phyloP scores from a whole-genome alignment of 2,888 invertebrate genomes.

The Conus canariensis region DNA sequence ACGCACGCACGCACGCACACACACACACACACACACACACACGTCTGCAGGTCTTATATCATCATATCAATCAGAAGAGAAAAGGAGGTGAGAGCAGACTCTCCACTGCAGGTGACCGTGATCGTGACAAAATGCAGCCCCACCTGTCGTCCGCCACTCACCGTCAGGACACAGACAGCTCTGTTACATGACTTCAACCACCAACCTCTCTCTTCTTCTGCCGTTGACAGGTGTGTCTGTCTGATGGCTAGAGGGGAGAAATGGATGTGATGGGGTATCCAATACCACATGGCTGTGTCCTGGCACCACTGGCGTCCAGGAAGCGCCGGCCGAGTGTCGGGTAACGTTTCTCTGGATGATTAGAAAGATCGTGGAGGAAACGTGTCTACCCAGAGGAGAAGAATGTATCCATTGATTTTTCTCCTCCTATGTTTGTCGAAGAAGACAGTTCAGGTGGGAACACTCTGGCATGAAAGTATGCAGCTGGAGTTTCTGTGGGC shows the following conservation, averaged over 20 bases:
- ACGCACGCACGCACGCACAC: not conserved
- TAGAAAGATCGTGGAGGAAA: not conserved
- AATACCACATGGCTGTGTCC: not conserved
- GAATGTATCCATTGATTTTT: not conserved
- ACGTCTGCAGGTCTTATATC: not conserved
- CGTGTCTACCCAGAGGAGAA: not conserved
- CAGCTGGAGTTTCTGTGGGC: too few species aligned
- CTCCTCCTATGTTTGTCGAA: too few species aligned
- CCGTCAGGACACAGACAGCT: too few species aligned
- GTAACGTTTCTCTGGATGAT: not conserved
- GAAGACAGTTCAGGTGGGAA: too few species aligned
- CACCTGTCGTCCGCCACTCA: too few species aligned
- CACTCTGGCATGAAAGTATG: too few species aligned
- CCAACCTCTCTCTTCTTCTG: not conserved
- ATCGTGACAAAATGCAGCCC: not conserved
- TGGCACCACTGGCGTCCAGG: not conserved
- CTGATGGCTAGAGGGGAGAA: not conserved
- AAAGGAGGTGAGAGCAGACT: too few species aligned
- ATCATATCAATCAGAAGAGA: too few species aligned
- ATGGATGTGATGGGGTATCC: not conserved
- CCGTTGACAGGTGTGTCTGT: not conserved
- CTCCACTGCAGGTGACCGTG: too few species aligned
- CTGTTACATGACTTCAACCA: not conserved
- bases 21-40: constrained; percentile 5
- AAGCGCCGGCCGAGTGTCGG: not conserved